Conservation (phyloP, 2,797 vertebrate genomes). For the Gambelia wislizenii region DNA sequence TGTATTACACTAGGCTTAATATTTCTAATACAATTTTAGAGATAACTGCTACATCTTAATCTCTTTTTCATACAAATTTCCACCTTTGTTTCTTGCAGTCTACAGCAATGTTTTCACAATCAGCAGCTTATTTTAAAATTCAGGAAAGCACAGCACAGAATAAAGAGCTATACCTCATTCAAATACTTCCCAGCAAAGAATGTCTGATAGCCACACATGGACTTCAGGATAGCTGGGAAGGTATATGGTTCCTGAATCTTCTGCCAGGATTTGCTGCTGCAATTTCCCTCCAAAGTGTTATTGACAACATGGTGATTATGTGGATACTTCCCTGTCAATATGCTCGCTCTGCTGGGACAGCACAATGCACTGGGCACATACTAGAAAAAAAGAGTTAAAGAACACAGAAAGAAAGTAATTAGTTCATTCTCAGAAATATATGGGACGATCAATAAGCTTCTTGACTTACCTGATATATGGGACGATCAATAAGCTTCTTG, state of each 20-base stretch:
- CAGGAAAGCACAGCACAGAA: not conserved
- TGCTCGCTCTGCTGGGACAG: slow-evolving; percentile 96
- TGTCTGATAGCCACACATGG: slow-evolving; percentile 89
- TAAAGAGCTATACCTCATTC: slow-evolving; percentile 87
- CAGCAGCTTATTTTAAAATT: not conserved
- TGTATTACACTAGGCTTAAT: not conserved
- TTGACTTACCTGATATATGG: not conserved
- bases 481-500: not conserved
- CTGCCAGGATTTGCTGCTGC: slow-evolving; percentile 95
- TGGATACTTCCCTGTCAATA: slow-evolving; percentile 96
- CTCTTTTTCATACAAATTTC: not conserved
- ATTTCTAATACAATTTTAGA: not conserved
- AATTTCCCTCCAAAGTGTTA: slow-evolving; percentile 97
- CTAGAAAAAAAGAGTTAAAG: slow-evolving; percentile 71
- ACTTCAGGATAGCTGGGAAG: slow-evolving; percentile 89
- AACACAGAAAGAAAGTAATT: not conserved
- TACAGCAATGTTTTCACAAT: not conserved
- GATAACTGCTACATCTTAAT: not conserved
- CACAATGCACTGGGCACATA: slow-evolving; percentile 96
- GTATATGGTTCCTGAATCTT: slow-evolving; percentile 91
- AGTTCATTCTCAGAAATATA: not conserved
- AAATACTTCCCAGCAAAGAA: slow-evolving; percentile 98
- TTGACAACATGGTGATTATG: slow-evolving; percentile 98
- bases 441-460: not conserved
- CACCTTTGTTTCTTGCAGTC: not conserved